Evolutionary conservation across 1,140 invertebrate species (phyloP), one percentile per base, ranked within the genome.

Genomic region (Dreissena rostriformis): DNA sequence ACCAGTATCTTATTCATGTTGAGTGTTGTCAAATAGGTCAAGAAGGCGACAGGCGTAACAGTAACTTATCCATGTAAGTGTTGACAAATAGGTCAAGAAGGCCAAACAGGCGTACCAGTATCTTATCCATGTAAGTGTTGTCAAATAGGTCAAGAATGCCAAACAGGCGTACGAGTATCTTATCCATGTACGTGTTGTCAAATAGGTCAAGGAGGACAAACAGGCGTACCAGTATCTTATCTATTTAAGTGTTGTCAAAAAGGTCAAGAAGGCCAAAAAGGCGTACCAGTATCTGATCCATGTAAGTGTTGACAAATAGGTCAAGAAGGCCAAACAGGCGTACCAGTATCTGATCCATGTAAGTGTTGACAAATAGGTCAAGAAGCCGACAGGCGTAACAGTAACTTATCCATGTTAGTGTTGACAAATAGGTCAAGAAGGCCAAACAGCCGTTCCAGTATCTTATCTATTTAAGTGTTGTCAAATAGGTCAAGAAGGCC

Each of bases 311-410:
- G 68, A 81, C 53, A 28, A 22, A 0, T 6, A 81, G 0, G 79
- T 73, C 52, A 51, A 73, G 22, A 15, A 12, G 63, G 79, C 79
- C 70, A 72, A 22, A 39, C 17, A 28, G 68, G 68, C 68, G 11
- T 81, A 72, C 63, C 53, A 81, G 39, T 81, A 67, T 52, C 61
- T 81, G 10, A 71, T 81, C 29, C 79, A 81, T 53, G 79, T 81
- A 73, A 73, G 68, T 57, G 15, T 39, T 39, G 68, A 81, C 53
- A 28, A 22, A 0, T 6, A 81, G 0, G 79, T 73, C 52, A 51
- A 73, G 22, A 15, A 12, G 63, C 68, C 79, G 19, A 39, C 17
- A 28, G 68, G 68, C 68, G 11, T 81, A 72, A 63, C 53, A 81
- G 39, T 81, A 67, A 39, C 61, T 81, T 1, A 71, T 81, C 29